Evolutionary conservation across 1,140 invertebrate genomes (phyloP).

Genomic region (Drosophila bipectinata): DNA sequence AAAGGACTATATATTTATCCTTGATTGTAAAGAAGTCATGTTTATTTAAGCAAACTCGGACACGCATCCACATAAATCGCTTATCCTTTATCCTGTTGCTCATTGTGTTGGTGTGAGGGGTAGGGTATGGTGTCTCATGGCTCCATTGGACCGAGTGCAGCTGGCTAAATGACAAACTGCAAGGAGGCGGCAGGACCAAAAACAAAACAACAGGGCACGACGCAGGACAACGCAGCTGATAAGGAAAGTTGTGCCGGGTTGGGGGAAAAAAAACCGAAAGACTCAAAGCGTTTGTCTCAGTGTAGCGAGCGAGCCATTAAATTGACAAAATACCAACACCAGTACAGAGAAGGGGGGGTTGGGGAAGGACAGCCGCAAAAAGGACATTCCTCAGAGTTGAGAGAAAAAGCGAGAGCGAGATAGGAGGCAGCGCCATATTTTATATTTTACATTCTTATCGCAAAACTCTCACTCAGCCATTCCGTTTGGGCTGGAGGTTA

Average conservation of each 20-base stretch:
- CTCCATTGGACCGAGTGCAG: conserved; percentile 47
- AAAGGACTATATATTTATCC: conserved; percentile 7
- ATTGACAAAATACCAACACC: conserved; percentile 82
- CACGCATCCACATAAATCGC: conserved; percentile 72
- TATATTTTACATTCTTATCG: conserved; percentile 84
- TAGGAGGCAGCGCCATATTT: conserved; percentile 72
- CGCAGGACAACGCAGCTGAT: conserved; percentile 69
- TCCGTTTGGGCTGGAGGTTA: conserved; percentile 34
- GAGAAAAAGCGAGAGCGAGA: conserved; percentile 41
- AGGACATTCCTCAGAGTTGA: conserved; percentile 80
- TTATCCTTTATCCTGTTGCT: conserved; percentile 79
- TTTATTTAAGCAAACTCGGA: conserved; percentile 72
- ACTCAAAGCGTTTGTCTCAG: conserved; percentile 51
- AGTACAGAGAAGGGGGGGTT: conserved; percentile 5
- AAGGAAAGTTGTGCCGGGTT: conserved; percentile 43
- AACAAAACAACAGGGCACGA: conserved; percentile 32
- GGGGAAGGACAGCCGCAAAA: conserved; percentile 60
- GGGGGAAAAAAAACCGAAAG: background rate
- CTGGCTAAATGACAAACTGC: conserved; percentile 81
- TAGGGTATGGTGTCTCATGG: conserved; percentile 21
- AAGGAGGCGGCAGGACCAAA: conserved; percentile 56
- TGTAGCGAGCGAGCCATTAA: conserved; percentile 71
- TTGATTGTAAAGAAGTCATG: conserved; percentile 39
- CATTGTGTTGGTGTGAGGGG: conserved; percentile 12
- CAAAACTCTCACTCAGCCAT: conserved; percentile 83